phyloP scores from a whole-genome alignment of 2,888 invertebrate species.

The Agrochola macilenta region DNA sequence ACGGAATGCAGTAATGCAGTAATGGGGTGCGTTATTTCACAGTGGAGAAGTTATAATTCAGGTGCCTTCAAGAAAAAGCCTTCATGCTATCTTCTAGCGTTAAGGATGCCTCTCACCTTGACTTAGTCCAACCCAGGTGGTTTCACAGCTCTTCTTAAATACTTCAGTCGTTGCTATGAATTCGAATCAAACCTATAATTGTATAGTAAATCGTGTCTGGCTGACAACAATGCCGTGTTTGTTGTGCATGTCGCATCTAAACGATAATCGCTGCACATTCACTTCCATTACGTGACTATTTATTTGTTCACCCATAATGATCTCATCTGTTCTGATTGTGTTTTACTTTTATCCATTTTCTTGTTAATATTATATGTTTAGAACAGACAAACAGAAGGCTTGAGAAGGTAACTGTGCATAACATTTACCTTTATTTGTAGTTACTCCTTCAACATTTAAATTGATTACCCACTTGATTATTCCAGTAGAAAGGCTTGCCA shows the following conservation, averaged over 20 bases:
- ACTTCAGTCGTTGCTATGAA: background rate
- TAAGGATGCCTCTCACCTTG: slow-evolving; percentile 3
- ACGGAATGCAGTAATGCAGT: no score
- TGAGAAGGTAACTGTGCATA: slow-evolving; percentile 31
- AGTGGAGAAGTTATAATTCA: background rate
- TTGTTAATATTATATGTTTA: slow-evolving; percentile 6
- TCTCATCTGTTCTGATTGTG: slow-evolving; percentile 46
- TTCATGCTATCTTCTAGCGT: background rate
- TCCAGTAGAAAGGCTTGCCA: slow-evolving; percentile 34
- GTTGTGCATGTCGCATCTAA: slow-evolving; percentile 56
- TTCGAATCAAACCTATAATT: slow-evolving; percentile 2
- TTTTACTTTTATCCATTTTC: slow-evolving; percentile 43
- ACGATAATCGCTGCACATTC: slow-evolving; percentile 61
- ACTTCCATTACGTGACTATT: slow-evolving; percentile 61
- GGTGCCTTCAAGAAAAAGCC: background rate
- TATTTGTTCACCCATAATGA: slow-evolving; percentile 46
- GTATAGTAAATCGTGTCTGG: slow-evolving; percentile 4
- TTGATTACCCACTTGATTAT: slow-evolving; percentile 42
- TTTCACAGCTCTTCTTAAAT: background rate
- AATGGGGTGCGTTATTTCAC: no score
- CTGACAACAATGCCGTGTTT: slow-evolving; percentile 37
- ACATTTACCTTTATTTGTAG: slow-evolving; percentile 15
- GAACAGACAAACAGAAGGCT: slow-evolving; percentile 11
- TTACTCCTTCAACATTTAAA: slow-evolving; percentile 28
- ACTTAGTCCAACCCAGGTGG: background rate